Conservation (phyloP, 1,140 invertebrate species). For the Physella acuta region DNA sequence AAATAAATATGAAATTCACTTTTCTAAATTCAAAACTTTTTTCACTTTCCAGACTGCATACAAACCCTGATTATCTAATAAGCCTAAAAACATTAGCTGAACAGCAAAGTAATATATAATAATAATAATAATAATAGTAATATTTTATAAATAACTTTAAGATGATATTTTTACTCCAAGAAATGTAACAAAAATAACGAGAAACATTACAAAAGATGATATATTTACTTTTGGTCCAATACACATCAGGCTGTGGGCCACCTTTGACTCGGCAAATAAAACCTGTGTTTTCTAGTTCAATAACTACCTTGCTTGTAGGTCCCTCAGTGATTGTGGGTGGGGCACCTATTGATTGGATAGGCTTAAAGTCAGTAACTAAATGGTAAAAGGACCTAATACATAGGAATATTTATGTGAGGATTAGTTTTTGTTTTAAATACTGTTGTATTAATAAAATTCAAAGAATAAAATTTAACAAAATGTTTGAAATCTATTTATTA, state of each 20-base stretch:
- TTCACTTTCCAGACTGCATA: no score
- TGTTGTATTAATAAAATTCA: neutral
- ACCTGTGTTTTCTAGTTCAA: conserved; percentile 88
- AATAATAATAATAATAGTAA: no score
- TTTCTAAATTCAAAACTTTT: no score
- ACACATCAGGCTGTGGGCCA: conserved; percentile 85
- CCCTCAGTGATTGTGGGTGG: conserved; percentile 53
- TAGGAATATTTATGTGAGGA: neutral
- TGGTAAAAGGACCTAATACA: neutral
- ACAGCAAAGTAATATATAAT: no score
- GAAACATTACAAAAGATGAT: neutral
- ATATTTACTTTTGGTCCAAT: conserved; percentile 68
- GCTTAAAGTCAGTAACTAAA: no score
- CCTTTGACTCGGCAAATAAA: conserved; percentile 83
- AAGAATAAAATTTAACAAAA: neutral
- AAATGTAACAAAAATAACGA: conserved; percentile 8
- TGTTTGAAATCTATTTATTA: neutral
- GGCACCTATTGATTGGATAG: conserved; percentile 37
- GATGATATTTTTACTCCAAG: neutral
- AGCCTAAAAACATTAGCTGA: no score
- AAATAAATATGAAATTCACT: no score
- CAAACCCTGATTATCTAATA: no score
- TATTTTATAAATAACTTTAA: no score
- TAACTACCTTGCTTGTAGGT: conserved; percentile 82
- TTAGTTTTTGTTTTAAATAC: neutral